Percentiles rank a stretch among this genome's conserved stretches.
phyloP scores from a whole-genome alignment of 2,888 invertebrate genomes.

The Ectropis crepuscularia region DNA sequence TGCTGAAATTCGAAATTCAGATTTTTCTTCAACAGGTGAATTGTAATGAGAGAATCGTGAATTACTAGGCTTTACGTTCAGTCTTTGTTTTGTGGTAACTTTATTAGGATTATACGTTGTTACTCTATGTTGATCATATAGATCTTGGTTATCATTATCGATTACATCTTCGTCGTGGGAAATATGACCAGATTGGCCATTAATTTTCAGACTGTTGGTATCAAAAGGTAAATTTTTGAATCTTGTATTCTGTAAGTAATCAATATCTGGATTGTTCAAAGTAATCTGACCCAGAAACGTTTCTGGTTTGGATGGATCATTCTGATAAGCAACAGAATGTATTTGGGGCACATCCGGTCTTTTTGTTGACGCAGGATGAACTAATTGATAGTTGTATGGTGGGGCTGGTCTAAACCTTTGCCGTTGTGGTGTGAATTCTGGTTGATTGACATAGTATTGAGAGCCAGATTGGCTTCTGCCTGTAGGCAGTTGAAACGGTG shows the following conservation, averaged over 20 bases:
- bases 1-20: slow-evolving; percentile 50
- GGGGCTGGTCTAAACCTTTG: slow-evolving; percentile 73
- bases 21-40: slow-evolving; percentile 52
- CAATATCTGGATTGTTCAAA: slow-evolving; percentile 85
- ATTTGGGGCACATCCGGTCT: slow-evolving; percentile 84
- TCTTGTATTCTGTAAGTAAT: slow-evolving; percentile 74
- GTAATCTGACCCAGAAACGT: slow-evolving; percentile 87
- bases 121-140: slow-evolving; percentile 75
- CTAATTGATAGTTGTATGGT: slow-evolving; percentile 76
- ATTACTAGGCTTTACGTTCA: slow-evolving; percentile 65
- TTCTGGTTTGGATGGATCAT: slow-evolving; percentile 86
- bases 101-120: slow-evolving; percentile 79
- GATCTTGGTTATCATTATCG: slow-evolving; percentile 74
- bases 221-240: slow-evolving; percentile 79
- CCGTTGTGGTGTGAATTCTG: slow-evolving; percentile 71
- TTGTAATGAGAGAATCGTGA: slow-evolving; percentile 63
- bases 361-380: slow-evolving; percentile 79
- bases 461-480: slow-evolving; percentile 78
- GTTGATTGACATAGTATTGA: slow-evolving; percentile 79
- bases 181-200: slow-evolving; percentile 74
- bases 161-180: slow-evolving; percentile 71
- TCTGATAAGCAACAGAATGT: slow-evolving; percentile 83
- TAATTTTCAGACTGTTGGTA: slow-evolving; percentile 76
- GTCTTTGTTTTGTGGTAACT: slow-evolving; percentile 68
- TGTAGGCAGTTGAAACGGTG: slow-evolving; percentile 78